Conservation (phyloP, 2,888 invertebrate genomes). For the Melolontha melolontha region DNA sequence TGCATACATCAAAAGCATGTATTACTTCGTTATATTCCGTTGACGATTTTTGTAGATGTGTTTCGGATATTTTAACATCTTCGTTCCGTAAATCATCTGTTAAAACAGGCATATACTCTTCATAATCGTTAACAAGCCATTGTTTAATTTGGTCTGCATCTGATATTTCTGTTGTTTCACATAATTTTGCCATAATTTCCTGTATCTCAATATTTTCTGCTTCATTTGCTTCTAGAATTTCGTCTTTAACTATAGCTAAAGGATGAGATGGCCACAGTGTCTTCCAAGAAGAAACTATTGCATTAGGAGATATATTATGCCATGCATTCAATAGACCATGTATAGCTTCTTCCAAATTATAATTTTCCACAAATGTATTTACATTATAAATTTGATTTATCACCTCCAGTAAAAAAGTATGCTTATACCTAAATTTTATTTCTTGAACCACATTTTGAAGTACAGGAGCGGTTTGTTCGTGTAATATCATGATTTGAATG, state of each 20-base stretch:
- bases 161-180: too few species aligned
- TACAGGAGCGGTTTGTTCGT: neutral
- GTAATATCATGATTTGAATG: neutral
- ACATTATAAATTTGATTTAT: neutral
- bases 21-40: neutral
- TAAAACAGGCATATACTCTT: neutral
- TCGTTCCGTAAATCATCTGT: neutral
- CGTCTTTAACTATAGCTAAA: neutral
- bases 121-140: slow-evolving; percentile 4
- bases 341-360: neutral
- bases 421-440: neutral
- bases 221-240: neutral
- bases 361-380: neutral
- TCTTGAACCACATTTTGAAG: neutral
- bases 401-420: neutral
- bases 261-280: slow-evolving; percentile 1
- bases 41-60: neutral
- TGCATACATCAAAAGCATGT: slow-evolving; percentile 6
- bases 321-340: neutral
- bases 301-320: neutral
- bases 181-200: neutral
- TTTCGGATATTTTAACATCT: neutral
- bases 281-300: slow-evolving; percentile 2
- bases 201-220: neutral
- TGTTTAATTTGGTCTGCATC: slow-evolving; percentile 2